A percentile compares a stretch with the other conserved stretches of the same genome.
These are phyloP conservation scores for Acrocephalus scirpaceus DNA, from an alignment of 2,797 vertebrate species.

Conservation along the genomic window DNA sequence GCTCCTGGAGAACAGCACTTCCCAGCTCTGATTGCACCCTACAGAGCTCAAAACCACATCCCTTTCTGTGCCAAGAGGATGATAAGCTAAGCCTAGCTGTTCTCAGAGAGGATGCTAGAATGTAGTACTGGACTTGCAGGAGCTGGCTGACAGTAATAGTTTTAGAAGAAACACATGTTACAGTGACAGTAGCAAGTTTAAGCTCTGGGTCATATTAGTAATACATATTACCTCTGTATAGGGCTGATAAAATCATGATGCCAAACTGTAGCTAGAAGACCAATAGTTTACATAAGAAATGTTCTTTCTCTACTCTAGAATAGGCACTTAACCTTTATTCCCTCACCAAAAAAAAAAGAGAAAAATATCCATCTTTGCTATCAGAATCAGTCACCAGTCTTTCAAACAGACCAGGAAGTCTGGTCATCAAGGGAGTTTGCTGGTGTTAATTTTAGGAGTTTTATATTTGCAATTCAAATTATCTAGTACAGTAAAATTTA, in stretches of 20 bases:
- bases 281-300: not conserved
- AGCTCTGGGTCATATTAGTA: slow-evolving; percentile 41
- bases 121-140: slow-evolving; percentile 19
- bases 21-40: slow-evolving; percentile 25
- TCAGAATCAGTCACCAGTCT: not conserved
- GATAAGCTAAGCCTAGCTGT: slow-evolving; percentile 48
- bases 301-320: not conserved
- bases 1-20: not conserved
- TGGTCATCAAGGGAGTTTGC: not conserved
- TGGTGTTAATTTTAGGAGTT: not conserved
- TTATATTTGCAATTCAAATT: not conserved
- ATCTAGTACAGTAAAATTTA: not conserved
- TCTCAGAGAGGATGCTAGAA: slow-evolving; percentile 28
- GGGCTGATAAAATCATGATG: slow-evolving; percentile 39
- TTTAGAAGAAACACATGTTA: slow-evolving; percentile 50
- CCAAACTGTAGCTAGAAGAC: slow-evolving; percentile 16
- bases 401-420: not conserved
- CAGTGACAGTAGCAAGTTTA: slow-evolving; percentile 43
- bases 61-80: not conserved
- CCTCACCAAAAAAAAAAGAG: rapidly evolving
- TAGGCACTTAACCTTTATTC: not conserved
- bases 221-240: not conserved
- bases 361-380: not conserved
- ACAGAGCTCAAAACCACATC: slow-evolving; percentile 36
- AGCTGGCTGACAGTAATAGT: slow-evolving; percentile 1